Percentiles rank a stretch among this genome's conserved stretches.
These are phyloP conservation scores for Ornithoptera priamus DNA, from an alignment of 2,888 invertebrate species.

Conservation along the genomic window DNA sequence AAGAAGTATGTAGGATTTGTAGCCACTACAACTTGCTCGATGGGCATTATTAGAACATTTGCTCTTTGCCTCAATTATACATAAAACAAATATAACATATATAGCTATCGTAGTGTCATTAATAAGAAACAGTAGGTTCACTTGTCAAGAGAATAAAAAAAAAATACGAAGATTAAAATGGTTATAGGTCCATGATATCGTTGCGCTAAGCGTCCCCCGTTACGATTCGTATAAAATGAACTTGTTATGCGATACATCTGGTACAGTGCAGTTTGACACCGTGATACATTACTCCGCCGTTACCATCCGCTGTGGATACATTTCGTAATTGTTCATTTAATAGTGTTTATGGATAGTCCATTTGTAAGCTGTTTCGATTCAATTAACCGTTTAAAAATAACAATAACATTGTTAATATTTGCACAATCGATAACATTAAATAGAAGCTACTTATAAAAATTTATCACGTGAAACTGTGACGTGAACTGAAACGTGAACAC, in stretches of 20 bases:
- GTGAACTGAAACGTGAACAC: no score
- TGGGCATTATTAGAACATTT: no score
- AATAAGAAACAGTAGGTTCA: neutral
- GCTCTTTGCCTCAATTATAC: no score
- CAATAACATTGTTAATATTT: neutral
- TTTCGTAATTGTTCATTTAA: slow-evolving; percentile 60
- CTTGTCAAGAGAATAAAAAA: neutral
- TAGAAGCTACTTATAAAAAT: no score
- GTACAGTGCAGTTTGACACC: slow-evolving; percentile 65
- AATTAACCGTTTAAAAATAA: slow-evolving; percentile 51
- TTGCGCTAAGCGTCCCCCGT: slow-evolving; percentile 47
- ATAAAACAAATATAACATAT: no score
- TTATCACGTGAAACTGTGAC: no score
- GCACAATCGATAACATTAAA: neutral
- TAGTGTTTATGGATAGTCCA: slow-evolving; percentile 57
- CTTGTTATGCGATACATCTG: slow-evolving; percentile 77
- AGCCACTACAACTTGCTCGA: no score
- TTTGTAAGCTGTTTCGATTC: slow-evolving; percentile 40
- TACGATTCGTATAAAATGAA: slow-evolving; percentile 71
- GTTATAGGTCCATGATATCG: slow-evolving; percentile 32
- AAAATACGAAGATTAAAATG: slow-evolving; percentile 38
- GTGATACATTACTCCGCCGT: slow-evolving; percentile 60
- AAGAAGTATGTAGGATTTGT: no score
- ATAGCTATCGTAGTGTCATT: no score
- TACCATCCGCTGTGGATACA: slow-evolving; percentile 49